Evolutionary conservation across 2,888 invertebrate genomes (phyloP), one percentile per base, ranked within the genome.

Genomic region (Odontocerum albicorne): DNA sequence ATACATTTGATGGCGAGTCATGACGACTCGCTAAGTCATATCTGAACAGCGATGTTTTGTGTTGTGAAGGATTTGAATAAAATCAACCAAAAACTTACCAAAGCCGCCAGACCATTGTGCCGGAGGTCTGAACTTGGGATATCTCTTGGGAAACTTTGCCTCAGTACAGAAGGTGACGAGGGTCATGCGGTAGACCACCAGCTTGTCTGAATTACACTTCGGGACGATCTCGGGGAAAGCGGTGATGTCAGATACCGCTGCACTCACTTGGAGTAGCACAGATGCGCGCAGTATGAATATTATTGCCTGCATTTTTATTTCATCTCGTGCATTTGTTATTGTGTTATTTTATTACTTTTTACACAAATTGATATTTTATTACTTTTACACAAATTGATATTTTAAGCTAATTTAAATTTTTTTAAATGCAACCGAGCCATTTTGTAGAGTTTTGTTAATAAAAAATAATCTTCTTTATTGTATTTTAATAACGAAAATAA

Each of bases 41-140:
- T 10, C 13, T 4, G 7, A 16, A 16, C 4, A 1, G 2, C 17
- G 1, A 7, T 17, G 10, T 2, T 2, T 10, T 3, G 2, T 2
- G 19, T 8, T 39, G 6, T 4, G 10, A 2, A 7, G 1, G 2
- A 35, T 15, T 7, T 15, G 2, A 1, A 17, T 2, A n/a, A 21
- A 4, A 21, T 27, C 2, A 12, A 20, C 10, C n/a, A n/a, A n/a
- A n/a, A 17, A 81, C 91, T 85, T 71, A 95, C 96, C 95, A 69
- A 94, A 83, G 62, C 92, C 84, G 71, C 88, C 88, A 65, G 94
- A 92, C 90, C 93, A 96, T 69, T 95, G 94, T 8, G 95, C 94
- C 52, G 90, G 88, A 6, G 94, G 94, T 65, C 93, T 81, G 84
- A 90, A 88, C 67, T 86, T 85, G 0, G 95, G 94, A 72, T 91